Base-by-base conservation (phyloP, 2,797 vertebrate genomes). In the Enteromius viviparus region DNA sequence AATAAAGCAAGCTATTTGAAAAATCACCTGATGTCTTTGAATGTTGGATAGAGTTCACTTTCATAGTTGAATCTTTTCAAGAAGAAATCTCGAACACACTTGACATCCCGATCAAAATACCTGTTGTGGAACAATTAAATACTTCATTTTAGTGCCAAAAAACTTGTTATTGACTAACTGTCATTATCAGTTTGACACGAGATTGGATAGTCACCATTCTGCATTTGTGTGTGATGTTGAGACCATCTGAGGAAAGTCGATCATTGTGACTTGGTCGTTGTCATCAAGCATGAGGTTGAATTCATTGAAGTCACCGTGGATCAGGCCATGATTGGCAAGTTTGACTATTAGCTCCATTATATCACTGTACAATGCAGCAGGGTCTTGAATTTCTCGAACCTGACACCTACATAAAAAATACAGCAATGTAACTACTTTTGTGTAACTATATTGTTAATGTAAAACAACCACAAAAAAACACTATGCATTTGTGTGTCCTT, bases 241-340 rank as follows among this genome's bases (percentile, higher is more conserved):
- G 85, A 99, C 95, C 98, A 99, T 99, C 77, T 99, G 98, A 80
- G 98, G 98, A 84, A 99, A 99, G 93, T 99, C 98, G 53, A 99
- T 99, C 96, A 99, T 95, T 58, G 96, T 99, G 85, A 96, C 93
- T 79, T 92, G 96, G 88, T 99, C 97, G 12, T 96, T 93, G 88
- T 96, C 94, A 85, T 98, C 96, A 85, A 99, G 74, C 93, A 99
- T 96, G 9, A 99, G 94, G 93, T 99, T 99, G 89, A 99, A 99
- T 92, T 99, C 98, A 75, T 99, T 99, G 88, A 99, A 99, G 91
- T 99, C 98, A 81, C 98, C 97, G 29, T 99, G 98, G 91, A 99
- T 99, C 87, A 99, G 92, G 32, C 98, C 98, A 8, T 99, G 94
- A 93, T 95, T 98, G 79, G 95, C 98, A 89, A 99, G 95, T 91